Conservation (phyloP, 1,140 invertebrate genomes). For the Drosophila triauraria region DNA sequence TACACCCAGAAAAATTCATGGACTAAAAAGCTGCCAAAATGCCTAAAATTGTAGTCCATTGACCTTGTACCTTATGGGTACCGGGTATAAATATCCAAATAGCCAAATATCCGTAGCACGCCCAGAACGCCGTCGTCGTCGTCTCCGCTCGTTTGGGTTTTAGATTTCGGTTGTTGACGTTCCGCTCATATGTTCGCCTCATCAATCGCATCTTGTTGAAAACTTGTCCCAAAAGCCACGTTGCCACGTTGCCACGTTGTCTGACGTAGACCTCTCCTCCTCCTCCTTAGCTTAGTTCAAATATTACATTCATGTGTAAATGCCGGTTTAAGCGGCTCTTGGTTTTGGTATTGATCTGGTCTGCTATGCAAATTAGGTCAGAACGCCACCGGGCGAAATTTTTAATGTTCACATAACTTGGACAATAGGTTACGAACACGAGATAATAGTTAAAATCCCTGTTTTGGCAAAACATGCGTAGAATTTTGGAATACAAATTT, state of each 20-base stretch:
- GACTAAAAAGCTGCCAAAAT: no score
- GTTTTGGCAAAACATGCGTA: constrained; percentile 20
- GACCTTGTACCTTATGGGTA: no score
- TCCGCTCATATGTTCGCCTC: background rate
- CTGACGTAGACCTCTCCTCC: background rate
- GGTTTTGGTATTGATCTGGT: constrained; percentile 34
- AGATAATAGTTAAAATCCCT: constrained; percentile 34
- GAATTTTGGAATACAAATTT: constrained; percentile 30
- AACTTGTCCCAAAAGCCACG: constrained; percentile 35
- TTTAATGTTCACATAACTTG: constrained; percentile 22
- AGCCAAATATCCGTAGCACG: constrained; percentile 25
- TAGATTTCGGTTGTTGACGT: background rate
- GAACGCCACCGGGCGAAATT: constrained; percentile 29
- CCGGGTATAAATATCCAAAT: background rate
- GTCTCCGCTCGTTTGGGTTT: constrained; percentile 20
- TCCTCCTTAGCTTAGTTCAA: constrained; percentile 7
- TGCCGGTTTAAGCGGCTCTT: constrained; percentile 19
- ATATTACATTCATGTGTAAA: constrained; percentile 57
- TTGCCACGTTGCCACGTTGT: constrained; percentile 2
- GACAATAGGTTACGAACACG: constrained; percentile 39
- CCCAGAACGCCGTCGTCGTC: constrained; percentile 5
- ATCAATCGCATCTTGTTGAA: background rate
- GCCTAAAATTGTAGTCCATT: no score
- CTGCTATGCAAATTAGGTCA: constrained; percentile 59
- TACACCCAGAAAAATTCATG: no score